Evolutionary conservation across 2,888 invertebrate genomes (phyloP), one percentile per base, ranked within the genome.

Genomic region (Pyrgus malvae): DNA sequence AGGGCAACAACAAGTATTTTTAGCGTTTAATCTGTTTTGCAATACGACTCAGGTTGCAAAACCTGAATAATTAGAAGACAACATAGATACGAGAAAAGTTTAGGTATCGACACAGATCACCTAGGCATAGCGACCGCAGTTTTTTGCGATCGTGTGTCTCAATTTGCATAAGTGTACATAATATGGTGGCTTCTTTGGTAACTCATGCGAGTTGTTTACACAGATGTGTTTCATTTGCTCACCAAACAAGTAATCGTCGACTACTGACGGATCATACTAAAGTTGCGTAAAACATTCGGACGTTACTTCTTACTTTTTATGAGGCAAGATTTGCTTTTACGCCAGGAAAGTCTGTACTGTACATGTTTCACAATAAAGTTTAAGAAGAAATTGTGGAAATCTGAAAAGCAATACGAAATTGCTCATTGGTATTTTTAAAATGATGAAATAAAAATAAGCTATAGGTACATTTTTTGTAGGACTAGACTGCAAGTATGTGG

Each of bases 201-300:
- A 75, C 35, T 35, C 5, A 21, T 29, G 45, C 14, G 37, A 35
- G 27, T 25, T 51, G 56, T 65, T 63, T 65, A 57, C 49, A 60
- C 60, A 65, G 60, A 61, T 50, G 51, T 69, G 72, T 76, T 78
- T 69, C 64, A 73, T 82, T 79, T 79, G 72, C 74, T 72, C 70
- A 66, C 62, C 73, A 82, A 79, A 79, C 67, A 77, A 61, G 53
- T 59, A 63, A 61, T 60, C 49, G 65, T 12, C 31, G 12, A 64
- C 75, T 73, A 70, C 74, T 69, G 70, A 67, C 65, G 65, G 63
- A 63, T 68, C 62, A 59, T 67, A 68, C 68, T 74, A 71, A 66
- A 66, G 66, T 79, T 78, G 71, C 74, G 76, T 66, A 76, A 78
- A 73, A 60, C 62, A 58, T 67, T 67, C 56, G 58, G 58, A 50